Evolutionary conservation across 2,797 vertebrate species (phyloP).

Genomic region (Thalassophryne amazonica): DNA sequence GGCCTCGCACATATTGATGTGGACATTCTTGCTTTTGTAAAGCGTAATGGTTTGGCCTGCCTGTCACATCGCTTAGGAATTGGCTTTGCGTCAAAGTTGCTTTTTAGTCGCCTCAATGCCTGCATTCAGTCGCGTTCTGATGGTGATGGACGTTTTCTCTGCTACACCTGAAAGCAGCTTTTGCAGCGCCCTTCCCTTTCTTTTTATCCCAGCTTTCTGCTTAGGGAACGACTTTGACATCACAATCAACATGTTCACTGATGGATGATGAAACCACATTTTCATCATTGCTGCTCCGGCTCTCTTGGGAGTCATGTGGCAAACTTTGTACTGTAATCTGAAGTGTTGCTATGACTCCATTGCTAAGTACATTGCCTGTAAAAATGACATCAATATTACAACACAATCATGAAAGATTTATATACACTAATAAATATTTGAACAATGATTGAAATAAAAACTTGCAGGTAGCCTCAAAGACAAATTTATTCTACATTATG

Average conservation of each 20-base stretch:
- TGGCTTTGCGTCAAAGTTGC: background rate
- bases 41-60: background rate
- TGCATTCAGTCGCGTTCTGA: background rate
- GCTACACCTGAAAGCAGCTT: background rate
- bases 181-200: background rate
- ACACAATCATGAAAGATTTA: too few relatives aligned
- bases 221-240: background rate
- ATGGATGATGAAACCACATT: background rate
- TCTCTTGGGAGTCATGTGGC: background rate
- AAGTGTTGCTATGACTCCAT: background rate
- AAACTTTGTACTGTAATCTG: background rate
- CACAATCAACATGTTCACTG: background rate
- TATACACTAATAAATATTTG: too few relatives aligned
- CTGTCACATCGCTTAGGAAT: background rate
- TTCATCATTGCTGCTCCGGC: background rate
- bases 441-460: too few relatives aligned
- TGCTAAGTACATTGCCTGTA: too few relatives aligned
- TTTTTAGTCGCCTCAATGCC: background rate
- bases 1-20: background rate
- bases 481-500: too few relatives aligned
- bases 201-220: background rate
- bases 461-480: too few relatives aligned
- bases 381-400: too few relatives aligned
- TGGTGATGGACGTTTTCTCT: background rate
- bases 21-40: constrained; percentile 4